phyloP scores from a whole-genome alignment of 2,797 vertebrate genomes.

The Anableps anableps region DNA sequence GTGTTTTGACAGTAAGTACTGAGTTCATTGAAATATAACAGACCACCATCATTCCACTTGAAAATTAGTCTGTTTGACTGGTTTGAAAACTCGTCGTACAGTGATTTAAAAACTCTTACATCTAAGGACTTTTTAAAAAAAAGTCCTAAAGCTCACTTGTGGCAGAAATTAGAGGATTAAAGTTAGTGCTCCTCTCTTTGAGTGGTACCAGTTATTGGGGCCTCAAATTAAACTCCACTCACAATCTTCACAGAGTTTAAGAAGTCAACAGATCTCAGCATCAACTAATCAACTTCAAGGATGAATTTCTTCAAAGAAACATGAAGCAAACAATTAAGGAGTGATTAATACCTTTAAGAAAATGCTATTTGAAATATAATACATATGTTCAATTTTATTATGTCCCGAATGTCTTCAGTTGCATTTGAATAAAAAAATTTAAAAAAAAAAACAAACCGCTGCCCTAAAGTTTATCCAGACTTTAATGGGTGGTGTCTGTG shows the following conservation, averaged over 20 bases:
- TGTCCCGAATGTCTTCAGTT: not conserved
- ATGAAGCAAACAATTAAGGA: constrained; percentile 5
- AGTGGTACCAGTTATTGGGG: constrained; percentile 10
- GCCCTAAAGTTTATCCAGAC: not conserved
- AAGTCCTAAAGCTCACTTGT: not conserved
- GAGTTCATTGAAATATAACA: no score
- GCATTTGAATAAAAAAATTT: not conserved
- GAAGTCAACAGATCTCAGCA: not conserved
- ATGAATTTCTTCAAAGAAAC: not conserved
- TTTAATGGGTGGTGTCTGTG: constrained; percentile 1
- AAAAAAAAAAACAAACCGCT: not conserved
- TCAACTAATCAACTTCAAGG: constrained; percentile 2
- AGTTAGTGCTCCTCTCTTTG: not conserved
- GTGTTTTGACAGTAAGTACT: no score
- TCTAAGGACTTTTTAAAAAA: not conserved
- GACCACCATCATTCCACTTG: no score
- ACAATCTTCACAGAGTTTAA: constrained; percentile 14
- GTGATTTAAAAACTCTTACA: not conserved
- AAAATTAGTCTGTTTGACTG: not conserved
- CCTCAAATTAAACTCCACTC: constrained; percentile 14
- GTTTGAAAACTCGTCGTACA: not conserved
- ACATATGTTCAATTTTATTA: not conserved
- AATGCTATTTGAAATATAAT: not conserved
- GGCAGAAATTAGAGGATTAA: constrained; percentile 1
- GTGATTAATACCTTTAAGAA: not conserved